Evolutionary conservation across 2,888 invertebrate genomes (phyloP).

Genomic region (Prosapia bicincta): DNA sequence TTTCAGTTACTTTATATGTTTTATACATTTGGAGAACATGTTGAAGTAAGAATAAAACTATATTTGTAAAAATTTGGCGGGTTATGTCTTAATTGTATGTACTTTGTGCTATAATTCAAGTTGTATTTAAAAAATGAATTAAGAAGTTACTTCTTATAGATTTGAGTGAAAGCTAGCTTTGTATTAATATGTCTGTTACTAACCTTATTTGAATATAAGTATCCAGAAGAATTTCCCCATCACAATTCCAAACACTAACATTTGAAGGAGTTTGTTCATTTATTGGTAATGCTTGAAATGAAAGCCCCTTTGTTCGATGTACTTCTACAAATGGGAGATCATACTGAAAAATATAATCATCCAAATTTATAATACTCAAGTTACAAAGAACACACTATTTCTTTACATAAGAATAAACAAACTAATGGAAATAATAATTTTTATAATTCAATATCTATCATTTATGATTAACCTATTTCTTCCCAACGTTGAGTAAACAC

Average conservation of each 20-base stretch:
- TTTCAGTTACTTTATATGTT: too few species aligned
- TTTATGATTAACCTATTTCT: too few species aligned
- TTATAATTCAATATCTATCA: too few species aligned
- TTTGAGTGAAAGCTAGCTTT: too few species aligned
- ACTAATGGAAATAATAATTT: too few species aligned
- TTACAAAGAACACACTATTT: too few species aligned
- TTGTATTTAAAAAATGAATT: slow-evolving; percentile 8
- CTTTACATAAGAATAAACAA: too few species aligned
- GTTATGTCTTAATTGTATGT: background rate
- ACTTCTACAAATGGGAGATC: slow-evolving; percentile 73
- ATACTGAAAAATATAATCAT: slow-evolving; percentile 51
- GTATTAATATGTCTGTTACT: too few species aligned
- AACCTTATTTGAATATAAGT: slow-evolving; percentile 62
- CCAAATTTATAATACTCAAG: too few species aligned
- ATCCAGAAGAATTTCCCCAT: slow-evolving; percentile 69
- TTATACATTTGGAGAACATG: too few species aligned
- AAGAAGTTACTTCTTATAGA: background rate
- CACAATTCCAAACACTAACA: slow-evolving; percentile 75
- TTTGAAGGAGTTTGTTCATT: slow-evolving; percentile 43
- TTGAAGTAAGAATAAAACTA: too few species aligned
- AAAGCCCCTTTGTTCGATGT: slow-evolving; percentile 67
- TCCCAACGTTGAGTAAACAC: too few species aligned
- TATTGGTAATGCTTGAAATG: slow-evolving; percentile 55
- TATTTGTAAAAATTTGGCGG: background rate
- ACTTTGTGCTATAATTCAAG: background rate